phyloP scores from a whole-genome alignment of 2,797 vertebrate species.

The Balearica regulorum region DNA sequence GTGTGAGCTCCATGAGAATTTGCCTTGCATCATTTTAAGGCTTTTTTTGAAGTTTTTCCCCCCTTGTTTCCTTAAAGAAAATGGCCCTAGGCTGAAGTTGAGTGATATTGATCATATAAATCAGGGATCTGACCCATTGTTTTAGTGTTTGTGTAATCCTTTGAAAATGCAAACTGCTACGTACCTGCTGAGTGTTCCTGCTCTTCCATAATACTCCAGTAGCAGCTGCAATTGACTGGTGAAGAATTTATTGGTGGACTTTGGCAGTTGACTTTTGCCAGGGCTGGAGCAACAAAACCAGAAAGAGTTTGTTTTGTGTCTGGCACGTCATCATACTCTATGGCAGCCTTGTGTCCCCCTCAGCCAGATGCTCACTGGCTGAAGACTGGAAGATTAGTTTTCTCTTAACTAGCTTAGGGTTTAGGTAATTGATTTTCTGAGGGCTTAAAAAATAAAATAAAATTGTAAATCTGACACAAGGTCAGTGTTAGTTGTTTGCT shows the following conservation, averaged over 20 bases:
- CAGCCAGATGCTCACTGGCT: not conserved
- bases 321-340: not conserved
- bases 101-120: not conserved
- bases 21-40: not conserved
- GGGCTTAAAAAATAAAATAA: constrained; percentile 35
- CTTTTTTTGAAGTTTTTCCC: not conserved
- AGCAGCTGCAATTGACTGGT: not conserved
- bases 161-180: not conserved
- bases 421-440: constrained; percentile 35
- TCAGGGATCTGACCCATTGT: fast-evolving
- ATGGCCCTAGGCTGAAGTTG: not conserved
- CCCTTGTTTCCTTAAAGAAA: not conserved
- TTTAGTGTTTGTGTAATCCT: not conserved
- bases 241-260: not conserved
- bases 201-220: not conserved
- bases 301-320: not conserved
- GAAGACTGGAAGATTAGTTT: not conserved
- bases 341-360: not conserved
- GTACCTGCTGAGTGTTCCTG: not conserved
- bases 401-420: constrained; percentile 8
- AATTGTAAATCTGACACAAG: constrained; percentile 7
- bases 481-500: constrained; percentile 23
- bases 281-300: not conserved
- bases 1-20: not conserved
- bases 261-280: not conserved